phyloP scores from a whole-genome alignment of 2,888 invertebrate genomes.

The Bibio marci region DNA sequence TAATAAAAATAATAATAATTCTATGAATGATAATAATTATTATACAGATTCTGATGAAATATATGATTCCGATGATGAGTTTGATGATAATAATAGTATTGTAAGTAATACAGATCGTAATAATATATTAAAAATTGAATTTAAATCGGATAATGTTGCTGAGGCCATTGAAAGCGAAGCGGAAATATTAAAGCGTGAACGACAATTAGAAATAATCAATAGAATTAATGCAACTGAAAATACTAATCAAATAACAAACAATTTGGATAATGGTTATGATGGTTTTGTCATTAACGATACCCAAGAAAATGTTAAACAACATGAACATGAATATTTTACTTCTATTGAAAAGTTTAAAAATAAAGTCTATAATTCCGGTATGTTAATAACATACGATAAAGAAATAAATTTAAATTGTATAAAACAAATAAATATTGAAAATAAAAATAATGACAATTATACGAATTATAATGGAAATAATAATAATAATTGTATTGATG shows the following conservation, averaged over 20 bases:
- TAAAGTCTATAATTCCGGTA: slow-evolving; percentile 21
- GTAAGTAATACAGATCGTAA: slow-evolving; percentile 23
- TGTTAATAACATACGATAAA: slow-evolving; percentile 19
- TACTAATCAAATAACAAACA: slow-evolving; percentile 26
- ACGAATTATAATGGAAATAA: not conserved
- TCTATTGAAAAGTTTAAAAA: slow-evolving; percentile 20
- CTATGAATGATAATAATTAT: no score
- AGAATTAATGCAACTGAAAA: slow-evolving; percentile 26
- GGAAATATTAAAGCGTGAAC: slow-evolving; percentile 28
- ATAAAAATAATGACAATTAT: slow-evolving; percentile 3
- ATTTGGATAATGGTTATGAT: slow-evolving; percentile 24
- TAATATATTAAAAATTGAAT: slow-evolving; percentile 58
- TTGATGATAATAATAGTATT: slow-evolving; percentile 28
- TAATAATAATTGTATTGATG: not conserved
- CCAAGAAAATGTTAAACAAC: slow-evolving; percentile 11
- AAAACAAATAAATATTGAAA: slow-evolving; percentile 11
- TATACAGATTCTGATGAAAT: slow-evolving; percentile 30
- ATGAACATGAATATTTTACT: slow-evolving; percentile 17
- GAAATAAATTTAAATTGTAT: slow-evolving; percentile 8
- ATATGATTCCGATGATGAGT: slow-evolving; percentile 29
- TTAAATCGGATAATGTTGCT: slow-evolving; percentile 69
- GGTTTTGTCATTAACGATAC: slow-evolving; percentile 6
- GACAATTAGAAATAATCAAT: slow-evolving; percentile 25
- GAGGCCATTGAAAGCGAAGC: slow-evolving; percentile 58
- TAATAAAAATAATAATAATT: slow-evolving; percentile 7